A percentile compares a stretch with the other conserved stretches of the same genome.
Evolutionary conservation across 2,113 vertebrate species (phyloP).

Genomic region (Tyrannus savana): DNA sequence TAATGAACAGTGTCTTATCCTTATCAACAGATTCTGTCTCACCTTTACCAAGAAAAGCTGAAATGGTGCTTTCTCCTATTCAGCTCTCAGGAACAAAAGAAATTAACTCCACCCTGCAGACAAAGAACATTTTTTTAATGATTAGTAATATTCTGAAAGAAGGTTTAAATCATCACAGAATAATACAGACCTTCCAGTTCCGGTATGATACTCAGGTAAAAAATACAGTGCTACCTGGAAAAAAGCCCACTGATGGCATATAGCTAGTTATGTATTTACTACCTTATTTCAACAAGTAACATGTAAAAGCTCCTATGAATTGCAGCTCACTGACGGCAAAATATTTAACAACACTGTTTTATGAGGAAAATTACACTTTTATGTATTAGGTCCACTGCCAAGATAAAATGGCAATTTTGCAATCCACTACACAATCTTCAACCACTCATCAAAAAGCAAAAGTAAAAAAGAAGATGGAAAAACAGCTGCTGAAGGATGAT

Average conservation of each 20-base stretch:
- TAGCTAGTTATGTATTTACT: not conserved
- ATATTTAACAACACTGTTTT: not conserved
- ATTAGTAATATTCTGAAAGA: not conserved
- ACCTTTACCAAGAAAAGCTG: conserved; percentile 63
- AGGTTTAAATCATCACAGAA: not conserved
- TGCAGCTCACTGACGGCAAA: not conserved
- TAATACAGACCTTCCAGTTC: not conserved
- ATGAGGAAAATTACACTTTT: not conserved
- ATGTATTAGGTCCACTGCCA: not conserved
- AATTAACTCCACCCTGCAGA: conserved; percentile 53
- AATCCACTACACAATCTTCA: not conserved
- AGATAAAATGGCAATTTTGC: not conserved
- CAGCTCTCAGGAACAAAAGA: conserved; percentile 57
- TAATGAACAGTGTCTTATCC: conserved; percentile 47
- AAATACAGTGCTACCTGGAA: not conserved
- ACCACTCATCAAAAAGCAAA: not conserved
- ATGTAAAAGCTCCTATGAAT: not conserved
- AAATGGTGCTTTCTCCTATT: conserved; percentile 51
- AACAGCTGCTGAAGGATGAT: not conserved
- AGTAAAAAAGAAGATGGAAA: not conserved
- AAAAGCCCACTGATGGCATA: not conserved
- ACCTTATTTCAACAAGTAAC: not conserved
- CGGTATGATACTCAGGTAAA: not conserved
- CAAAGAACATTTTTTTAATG: conserved; percentile 31
- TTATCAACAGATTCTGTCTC: conserved; percentile 60